Percentiles rank a stretch among this genome's conserved stretches.
These are phyloP conservation scores for Anableps anableps DNA, from an alignment of 2,797 vertebrate genomes.

Conservation along the genomic window DNA sequence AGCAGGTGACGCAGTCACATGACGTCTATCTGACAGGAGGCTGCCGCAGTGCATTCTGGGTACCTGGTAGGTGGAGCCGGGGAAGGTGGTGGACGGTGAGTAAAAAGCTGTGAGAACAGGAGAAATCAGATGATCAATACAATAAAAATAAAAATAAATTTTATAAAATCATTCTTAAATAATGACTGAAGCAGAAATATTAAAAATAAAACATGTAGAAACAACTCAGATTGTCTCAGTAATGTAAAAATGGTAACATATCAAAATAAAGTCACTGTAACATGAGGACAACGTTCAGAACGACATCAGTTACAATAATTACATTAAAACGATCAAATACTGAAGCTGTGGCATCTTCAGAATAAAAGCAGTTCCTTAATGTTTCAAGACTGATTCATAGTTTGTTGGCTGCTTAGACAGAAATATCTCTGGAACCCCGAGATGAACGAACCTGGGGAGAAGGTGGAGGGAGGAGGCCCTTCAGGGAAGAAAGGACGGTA, in stretches of 20 bases:
- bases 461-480: slow-evolving; percentile 24
- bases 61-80: slow-evolving; percentile 65
- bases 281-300: background rate
- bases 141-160: background rate
- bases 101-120: slow-evolving; percentile 28
- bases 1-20: background rate
- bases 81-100: slow-evolving; percentile 37
- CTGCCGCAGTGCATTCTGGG: slow-evolving; percentile 35
- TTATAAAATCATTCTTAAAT: background rate
- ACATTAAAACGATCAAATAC: background rate
- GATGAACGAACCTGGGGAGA: slow-evolving; percentile 44
- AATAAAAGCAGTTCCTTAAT: background rate
- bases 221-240: background rate
- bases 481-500: slow-evolving; percentile 60
- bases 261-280: no score
- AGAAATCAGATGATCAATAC: slow-evolving; percentile 16
- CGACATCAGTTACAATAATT: background rate
- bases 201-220: background rate
- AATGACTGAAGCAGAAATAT: background rate
- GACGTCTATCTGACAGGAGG: background rate
- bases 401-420: no score
- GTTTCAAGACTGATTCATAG: no score
- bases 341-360: background rate
- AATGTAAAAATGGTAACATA: no score
- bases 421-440: no score